phyloP scores from a whole-genome alignment of 2,113 vertebrate genomes.

The Misgurnus mizolepis region DNA sequence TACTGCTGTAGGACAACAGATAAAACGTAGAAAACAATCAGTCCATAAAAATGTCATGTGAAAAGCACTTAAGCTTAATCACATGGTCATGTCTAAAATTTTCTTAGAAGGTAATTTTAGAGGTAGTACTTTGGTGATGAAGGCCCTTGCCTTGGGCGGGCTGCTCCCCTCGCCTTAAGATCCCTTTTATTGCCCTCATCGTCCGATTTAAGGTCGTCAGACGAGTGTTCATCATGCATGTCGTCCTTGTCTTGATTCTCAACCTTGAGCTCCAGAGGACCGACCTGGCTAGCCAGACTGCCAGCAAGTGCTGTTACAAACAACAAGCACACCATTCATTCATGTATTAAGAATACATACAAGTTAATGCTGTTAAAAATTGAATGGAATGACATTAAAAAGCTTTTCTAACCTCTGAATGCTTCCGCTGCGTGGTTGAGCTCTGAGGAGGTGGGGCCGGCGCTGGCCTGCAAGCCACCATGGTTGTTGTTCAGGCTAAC shows the following conservation, averaged over 20 bases:
- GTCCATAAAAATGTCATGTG: not conserved
- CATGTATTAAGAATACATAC: not conserved
- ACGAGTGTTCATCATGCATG: constrained; percentile 82
- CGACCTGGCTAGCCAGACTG: constrained; percentile 78
- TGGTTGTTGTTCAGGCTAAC: constrained; percentile 89
- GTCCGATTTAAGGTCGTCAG: constrained; percentile 90
- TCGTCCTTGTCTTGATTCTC: constrained; percentile 96
- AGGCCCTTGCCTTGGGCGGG: constrained; percentile 76
- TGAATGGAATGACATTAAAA: not conserved
- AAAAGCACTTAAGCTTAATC: not conserved
- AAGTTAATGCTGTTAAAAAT: not conserved
- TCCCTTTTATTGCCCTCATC: constrained; percentile 93
- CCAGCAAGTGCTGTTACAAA: constrained; percentile 71
- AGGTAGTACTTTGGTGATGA: not conserved
- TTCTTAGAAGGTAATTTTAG: not conserved
- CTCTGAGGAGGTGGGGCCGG: constrained; percentile 83
- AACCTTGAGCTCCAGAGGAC: constrained; percentile 86
- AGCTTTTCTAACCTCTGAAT: constrained; percentile 85
- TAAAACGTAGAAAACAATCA: not conserved
- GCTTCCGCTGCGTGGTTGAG: constrained; percentile 86
- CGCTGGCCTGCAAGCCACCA: constrained; percentile 79
- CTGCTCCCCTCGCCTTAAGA: constrained; percentile 87
- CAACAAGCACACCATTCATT: constrained; percentile 4
- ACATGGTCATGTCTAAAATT: not conserved
- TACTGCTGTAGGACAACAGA: constrained; percentile 73